Evolutionary conservation across 2,797 vertebrate genomes (phyloP).

Genomic region (Eidolon dupreanum): DNA sequence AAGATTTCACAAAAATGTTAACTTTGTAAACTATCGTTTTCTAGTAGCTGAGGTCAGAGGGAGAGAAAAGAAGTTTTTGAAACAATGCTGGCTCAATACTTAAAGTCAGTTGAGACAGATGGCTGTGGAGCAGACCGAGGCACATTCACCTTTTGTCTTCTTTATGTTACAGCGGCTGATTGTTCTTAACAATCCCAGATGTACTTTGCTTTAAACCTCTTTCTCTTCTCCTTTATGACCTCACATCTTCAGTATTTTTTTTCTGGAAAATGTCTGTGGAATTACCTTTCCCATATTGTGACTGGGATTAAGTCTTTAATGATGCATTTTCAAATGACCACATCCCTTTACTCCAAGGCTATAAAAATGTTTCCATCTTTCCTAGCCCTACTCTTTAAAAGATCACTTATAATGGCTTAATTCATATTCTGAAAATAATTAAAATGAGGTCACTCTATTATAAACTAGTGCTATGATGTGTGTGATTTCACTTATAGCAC

Average conservation of each 20-base stretch:
- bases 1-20: neutral
- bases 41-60: constrained; percentile 38
- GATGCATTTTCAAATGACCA: neutral
- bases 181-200: constrained; percentile 50
- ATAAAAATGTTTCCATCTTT: neutral
- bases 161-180: constrained; percentile 34
- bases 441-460: neutral
- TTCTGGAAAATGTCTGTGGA: constrained; percentile 27
- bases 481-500: neutral
- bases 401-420: neutral
- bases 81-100: neutral
- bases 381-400: neutral
- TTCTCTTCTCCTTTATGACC: constrained; percentile 14
- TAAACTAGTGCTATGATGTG: neutral
- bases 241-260: constrained; percentile 18
- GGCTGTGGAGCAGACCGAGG: neutral
- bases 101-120: constrained; percentile 45
- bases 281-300: neutral
- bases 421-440: constrained; percentile 51
- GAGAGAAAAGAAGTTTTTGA: neutral
- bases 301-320: constrained; percentile 21
- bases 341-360: neutral
- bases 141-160: constrained; percentile 42
- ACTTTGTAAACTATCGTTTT: constrained; percentile 24
- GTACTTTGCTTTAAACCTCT: neutral